Percentiles rank a stretch among this genome's conserved stretches.
Conservation (phyloP, 2,113 vertebrate species). For the Narcine bancroftii region DNA sequence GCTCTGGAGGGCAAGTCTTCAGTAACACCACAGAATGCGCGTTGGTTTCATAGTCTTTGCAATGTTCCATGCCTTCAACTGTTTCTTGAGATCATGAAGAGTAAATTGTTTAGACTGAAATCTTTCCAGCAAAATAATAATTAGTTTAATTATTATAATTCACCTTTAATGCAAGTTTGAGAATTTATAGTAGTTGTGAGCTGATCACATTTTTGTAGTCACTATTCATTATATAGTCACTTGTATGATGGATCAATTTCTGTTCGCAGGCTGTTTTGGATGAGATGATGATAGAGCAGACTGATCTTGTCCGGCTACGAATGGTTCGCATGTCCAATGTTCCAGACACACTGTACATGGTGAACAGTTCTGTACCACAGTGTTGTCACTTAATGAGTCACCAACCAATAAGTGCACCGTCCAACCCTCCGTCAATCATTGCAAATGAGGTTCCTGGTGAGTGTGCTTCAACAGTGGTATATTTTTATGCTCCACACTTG, state of each 20-base stretch:
- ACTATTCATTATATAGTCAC: background rate
- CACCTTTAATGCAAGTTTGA: background rate
- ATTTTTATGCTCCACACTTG: background rate
- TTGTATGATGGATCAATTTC: slow-evolving; percentile 36
- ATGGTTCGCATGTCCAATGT: slow-evolving; percentile 98
- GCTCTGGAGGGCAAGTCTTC: too few species aligned
- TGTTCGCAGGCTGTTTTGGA: slow-evolving; percentile 78
- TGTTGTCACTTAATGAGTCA: slow-evolving; percentile 92
- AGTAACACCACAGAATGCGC: too few species aligned
- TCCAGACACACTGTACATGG: slow-evolving; percentile 97
- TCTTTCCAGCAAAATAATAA: background rate
- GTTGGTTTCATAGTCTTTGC: too few species aligned
- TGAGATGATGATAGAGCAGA: slow-evolving; percentile 98
- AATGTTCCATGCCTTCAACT: too few species aligned
- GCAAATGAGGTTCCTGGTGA: slow-evolving; percentile 97
- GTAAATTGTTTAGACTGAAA: background rate
- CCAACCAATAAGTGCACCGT: slow-evolving; percentile 79
- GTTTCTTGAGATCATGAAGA: too few species aligned
- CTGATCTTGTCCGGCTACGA: slow-evolving; percentile 82
- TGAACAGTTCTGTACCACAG: slow-evolving; percentile 86
- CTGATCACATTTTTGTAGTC: too few species aligned
- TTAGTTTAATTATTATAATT: background rate
- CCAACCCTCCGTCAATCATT: slow-evolving; percentile 82
- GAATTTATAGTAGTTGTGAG: background rate
- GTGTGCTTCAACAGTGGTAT: slow-evolving; percentile 29